Conservation (phyloP, 2,797 vertebrate species). For the Aplochiton taeniatus region DNA sequence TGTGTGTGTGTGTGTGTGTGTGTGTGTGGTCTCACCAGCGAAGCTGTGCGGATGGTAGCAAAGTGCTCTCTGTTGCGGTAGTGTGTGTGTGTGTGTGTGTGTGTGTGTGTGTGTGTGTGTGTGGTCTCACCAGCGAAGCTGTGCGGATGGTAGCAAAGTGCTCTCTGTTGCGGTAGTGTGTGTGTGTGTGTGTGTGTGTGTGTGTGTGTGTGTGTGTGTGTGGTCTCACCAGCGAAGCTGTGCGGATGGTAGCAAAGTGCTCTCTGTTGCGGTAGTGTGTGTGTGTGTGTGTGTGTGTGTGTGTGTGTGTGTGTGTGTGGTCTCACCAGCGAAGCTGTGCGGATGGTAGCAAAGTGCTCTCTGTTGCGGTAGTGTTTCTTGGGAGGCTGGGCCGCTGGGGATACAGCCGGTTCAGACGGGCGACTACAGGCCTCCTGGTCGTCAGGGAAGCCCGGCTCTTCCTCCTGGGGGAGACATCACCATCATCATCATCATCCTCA, state of each 20-base stretch:
- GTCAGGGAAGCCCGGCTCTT: conserved; percentile 88
- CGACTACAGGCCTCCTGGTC: conserved; percentile 82
- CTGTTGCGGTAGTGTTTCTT: conserved; percentile 95
- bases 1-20: too few species aligned
- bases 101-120: too few species aligned
- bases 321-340: conserved; percentile 96
- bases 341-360: conserved; percentile 98
- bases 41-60: too few species aligned
- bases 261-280: conserved; percentile 93
- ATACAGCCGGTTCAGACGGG: conserved; percentile 85
- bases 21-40: conserved; percentile 85
- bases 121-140: too few species aligned
- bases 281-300: too few species aligned
- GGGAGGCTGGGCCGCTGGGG: conserved; percentile 79
- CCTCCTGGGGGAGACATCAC: conserved; percentile 67
- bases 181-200: too few species aligned
- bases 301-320: conserved; percentile 42
- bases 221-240: conserved; percentile 94
- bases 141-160: too few species aligned
- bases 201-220: conserved; percentile 34
- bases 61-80: too few species aligned
- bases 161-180: too few species aligned
- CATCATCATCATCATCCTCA: not conserved
- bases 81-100: too few species aligned
- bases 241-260: conserved; percentile 98